Percentiles rank a stretch among this genome's conserved stretches.
Evolutionary conservation across 1,140 invertebrate genomes (phyloP).

Genomic region (Diplogasteroides magnus): DNA sequence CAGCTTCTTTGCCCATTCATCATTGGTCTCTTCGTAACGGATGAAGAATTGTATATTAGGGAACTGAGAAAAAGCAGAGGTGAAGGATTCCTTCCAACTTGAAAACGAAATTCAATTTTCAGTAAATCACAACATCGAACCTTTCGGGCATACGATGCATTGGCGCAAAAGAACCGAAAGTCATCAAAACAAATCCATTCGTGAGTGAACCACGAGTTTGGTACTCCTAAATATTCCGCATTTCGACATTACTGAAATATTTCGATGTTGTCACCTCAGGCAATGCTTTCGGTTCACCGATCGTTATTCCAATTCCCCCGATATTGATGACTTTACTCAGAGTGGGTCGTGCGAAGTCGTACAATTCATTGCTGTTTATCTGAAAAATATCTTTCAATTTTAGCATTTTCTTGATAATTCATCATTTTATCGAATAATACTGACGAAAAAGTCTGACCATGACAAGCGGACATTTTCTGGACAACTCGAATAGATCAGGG

Average conservation of each 20-base stretch:
- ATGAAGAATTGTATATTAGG: slow-evolving; percentile 13
- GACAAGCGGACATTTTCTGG: neutral
- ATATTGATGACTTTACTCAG: slow-evolving; percentile 35
- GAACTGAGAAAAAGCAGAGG: slow-evolving; percentile 5
- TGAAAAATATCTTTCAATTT: slow-evolving; percentile 6
- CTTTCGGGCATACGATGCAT: slow-evolving; percentile 14
- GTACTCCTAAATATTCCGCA: slow-evolving; percentile 13
- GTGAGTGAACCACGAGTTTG: slow-evolving; percentile 8
- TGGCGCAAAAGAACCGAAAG: slow-evolving; percentile 21
- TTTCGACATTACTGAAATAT: slow-evolving; percentile 1
- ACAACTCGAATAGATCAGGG: neutral
- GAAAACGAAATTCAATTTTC: neutral
- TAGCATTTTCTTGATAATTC: neutral
- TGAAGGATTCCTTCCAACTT: slow-evolving; percentile 8
- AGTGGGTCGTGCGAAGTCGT: slow-evolving; percentile 30
- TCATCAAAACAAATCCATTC: slow-evolving; percentile 22
- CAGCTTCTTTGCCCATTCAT: slow-evolving; percentile 57
- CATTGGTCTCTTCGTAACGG: slow-evolving; percentile 28
- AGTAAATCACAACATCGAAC: neutral
- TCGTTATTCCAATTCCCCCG: slow-evolving; percentile 31
- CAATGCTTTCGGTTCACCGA: slow-evolving; percentile 27
- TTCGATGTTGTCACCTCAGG: neutral
- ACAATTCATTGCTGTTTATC: slow-evolving; percentile 29
- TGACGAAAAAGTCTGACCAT: too few relatives aligned
- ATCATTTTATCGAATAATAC: too few relatives aligned